Evolutionary conservation across 2,888 invertebrate species (phyloP), one percentile per base, ranked within the genome.

Genomic region (Drosophila infuscata): DNA sequence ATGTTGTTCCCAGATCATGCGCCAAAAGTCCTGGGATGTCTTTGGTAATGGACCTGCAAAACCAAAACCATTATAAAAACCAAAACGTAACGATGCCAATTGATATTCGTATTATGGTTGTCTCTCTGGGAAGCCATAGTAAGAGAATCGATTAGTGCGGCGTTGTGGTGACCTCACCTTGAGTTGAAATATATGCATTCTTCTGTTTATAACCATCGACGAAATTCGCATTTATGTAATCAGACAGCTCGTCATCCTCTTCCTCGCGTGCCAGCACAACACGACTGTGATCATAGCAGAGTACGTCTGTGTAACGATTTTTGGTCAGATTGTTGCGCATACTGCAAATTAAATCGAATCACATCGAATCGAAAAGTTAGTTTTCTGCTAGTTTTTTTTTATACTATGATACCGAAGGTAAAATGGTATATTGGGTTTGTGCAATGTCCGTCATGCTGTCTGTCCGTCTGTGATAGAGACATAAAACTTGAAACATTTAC

Each of bases 171-270:
- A 33, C 46, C 81, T 85, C 54, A 97, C 97, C 99, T 95, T 99
- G 99, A 86, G 99, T 99, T 91, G 97, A 98, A 92, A 99, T 99
- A 94, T 98, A 99, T 63, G 99, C 99, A 94, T 98, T 98, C 93
- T 98, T 98, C 94, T 99, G 99, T 93, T 98, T 98, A 94, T 99
- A 99, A 25, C 99, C 99, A 94, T 99, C 99, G 62, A 99, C 99
- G 94, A 97, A 99, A 94, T 99, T 99, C 67, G 99, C 99, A 94
- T 99, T 98, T 93, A 99, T 98, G 92, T 99, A 99, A 94, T 99
- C 99, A 57, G 96, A 96, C 89, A 95, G 94, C 79, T 96, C 95
- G 82, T 95, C 95, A 81, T 95, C 95, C 80, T 95, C 95, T 90
- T 97, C 78, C 41, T 95, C 94, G 92, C 95, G 95, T 38, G 97